These are phyloP conservation scores for Paralichthys olivaceus DNA, from an alignment of 2,113 vertebrate genomes.

Conservation along the genomic window DNA sequence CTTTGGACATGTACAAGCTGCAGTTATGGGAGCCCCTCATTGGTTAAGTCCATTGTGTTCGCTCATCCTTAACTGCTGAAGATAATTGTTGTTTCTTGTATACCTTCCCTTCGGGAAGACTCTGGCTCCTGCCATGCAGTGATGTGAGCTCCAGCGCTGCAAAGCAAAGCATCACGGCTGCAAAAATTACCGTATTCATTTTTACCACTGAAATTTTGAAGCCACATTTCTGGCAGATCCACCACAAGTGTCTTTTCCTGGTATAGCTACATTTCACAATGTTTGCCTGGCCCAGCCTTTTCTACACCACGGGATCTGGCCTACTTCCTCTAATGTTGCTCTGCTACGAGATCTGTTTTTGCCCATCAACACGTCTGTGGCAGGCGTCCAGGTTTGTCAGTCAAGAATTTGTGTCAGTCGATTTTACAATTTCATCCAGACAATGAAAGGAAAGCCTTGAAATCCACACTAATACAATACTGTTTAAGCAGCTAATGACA, in stretches of 20 bases:
- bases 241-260: conserved; percentile 29
- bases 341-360: conserved; percentile 44
- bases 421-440: conserved; percentile 30
- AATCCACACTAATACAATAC: conserved; percentile 12
- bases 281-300: conserved; percentile 22
- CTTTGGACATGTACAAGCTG: conserved; percentile 77
- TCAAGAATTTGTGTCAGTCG: conserved; percentile 38
- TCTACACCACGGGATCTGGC: conserved; percentile 41
- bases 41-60: conserved; percentile 74
- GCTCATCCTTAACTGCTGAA: conserved; percentile 75
- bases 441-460: neutral
- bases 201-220: conserved; percentile 34
- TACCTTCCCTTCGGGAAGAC: conserved; percentile 61
- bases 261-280: conserved; percentile 35
- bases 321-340: conserved; percentile 51
- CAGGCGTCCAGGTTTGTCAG: conserved; percentile 30
- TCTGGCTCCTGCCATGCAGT: conserved; percentile 32
- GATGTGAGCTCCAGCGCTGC: conserved; percentile 35
- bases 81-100: conserved; percentile 78
- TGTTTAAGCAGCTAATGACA: conserved; percentile 13
- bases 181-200: conserved; percentile 52
- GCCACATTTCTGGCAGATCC: conserved; percentile 15
- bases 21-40: conserved; percentile 70
- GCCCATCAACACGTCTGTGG: conserved; percentile 23
- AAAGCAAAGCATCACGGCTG: conserved; percentile 29